Percentiles rank a stretch among this genome's conserved stretches.
These are phyloP conservation scores for Mesorhabditis sp. DNA, from an alignment of 2,888 invertebrate species.

Conservation along the genomic window DNA sequence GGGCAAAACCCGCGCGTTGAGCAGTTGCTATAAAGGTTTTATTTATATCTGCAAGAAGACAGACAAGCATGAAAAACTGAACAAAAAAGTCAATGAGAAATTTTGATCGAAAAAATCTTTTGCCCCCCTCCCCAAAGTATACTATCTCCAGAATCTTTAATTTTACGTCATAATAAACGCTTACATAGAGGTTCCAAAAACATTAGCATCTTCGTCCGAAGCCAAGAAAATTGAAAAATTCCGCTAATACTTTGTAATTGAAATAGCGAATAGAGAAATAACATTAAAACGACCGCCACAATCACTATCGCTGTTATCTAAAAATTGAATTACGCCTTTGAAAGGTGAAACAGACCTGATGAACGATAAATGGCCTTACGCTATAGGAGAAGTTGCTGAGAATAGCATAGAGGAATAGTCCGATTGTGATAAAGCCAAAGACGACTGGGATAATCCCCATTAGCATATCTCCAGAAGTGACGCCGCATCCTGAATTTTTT, in stretches of 20 bases:
- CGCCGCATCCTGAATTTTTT: not conserved
- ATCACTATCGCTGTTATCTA: not conserved
- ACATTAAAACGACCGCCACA: not conserved
- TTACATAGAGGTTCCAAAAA: slow-evolving; percentile 4
- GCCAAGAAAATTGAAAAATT: not conserved
- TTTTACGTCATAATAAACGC: not conserved
- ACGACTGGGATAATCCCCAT: not conserved
- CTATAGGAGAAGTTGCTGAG: slow-evolving; percentile 1
- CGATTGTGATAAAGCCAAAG: not conserved
- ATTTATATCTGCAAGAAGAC: too few species aligned
- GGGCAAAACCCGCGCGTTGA: slow-evolving; percentile 1
- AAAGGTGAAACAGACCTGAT: not conserved
- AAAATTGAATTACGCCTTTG: not conserved
- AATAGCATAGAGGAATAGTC: not conserved
- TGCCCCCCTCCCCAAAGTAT: too few species aligned
- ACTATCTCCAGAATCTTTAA: not conserved
- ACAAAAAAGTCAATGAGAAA: too few species aligned
- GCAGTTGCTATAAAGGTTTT: not conserved
- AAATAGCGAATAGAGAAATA: not conserved
- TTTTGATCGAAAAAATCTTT: too few species aligned
- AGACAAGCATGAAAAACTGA: too few species aligned
- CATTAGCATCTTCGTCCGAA: not conserved
- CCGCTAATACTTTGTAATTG: not conserved
- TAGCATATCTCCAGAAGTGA: not conserved
- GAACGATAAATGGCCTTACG: slow-evolving; percentile 4